phyloP scores from a whole-genome alignment of 2,888 invertebrate species.

The Augochlorella aurata region DNA sequence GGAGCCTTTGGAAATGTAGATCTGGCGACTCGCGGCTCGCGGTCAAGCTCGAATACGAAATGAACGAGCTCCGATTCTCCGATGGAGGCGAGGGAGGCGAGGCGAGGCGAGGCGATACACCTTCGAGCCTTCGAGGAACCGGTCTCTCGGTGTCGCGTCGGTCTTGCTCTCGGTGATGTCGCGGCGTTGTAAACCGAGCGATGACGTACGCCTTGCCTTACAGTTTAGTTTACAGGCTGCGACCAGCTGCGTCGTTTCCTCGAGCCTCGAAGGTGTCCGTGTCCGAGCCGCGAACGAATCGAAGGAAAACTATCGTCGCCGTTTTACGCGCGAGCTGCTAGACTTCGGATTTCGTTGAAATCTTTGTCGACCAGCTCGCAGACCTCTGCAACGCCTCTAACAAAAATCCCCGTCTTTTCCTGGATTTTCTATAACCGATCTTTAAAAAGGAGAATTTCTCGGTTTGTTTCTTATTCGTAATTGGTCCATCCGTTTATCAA shows the following conservation, averaged over 20 bases:
- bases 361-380: not conserved
- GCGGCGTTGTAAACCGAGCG: slow-evolving; percentile 72
- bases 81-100: not conserved
- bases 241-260: slow-evolving; percentile 31
- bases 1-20: slow-evolving; percentile 2
- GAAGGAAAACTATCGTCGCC: not conserved
- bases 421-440: too few relatives aligned
- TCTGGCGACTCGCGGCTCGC: not conserved
- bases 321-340: not conserved
- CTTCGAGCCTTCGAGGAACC: slow-evolving; percentile 32
- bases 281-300: slow-evolving; percentile 2
- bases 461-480: too few relatives aligned
- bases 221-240: slow-evolving; percentile 33
- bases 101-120: not conserved
- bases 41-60: slow-evolving; percentile 18
- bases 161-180: slow-evolving; percentile 47
- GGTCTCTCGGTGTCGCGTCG: slow-evolving; percentile 45
- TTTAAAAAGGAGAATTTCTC: too few relatives aligned
- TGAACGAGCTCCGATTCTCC: not conserved
- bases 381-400: not conserved
- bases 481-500: too few relatives aligned
- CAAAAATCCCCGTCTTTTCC: too few relatives aligned
- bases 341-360: slow-evolving; percentile 16
- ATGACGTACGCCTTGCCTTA: slow-evolving; percentile 70
- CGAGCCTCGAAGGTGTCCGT: slow-evolving; percentile 15